phyloP scores from a whole-genome alignment of 1,140 invertebrate genomes.

The Anadara kagoshimensis region DNA sequence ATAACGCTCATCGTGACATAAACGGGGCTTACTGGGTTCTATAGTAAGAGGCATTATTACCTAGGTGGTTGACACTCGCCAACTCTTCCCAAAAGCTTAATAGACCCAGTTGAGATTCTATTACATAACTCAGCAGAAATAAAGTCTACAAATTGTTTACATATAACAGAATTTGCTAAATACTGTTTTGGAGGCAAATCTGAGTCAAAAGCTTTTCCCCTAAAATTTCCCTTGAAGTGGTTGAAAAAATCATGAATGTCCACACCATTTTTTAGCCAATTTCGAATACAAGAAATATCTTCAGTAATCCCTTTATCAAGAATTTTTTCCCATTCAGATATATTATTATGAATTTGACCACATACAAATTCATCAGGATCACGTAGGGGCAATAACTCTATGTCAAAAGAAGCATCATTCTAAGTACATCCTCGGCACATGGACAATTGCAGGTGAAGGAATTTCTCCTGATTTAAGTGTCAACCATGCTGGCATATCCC shows the following conservation, averaged over 20 bases:
- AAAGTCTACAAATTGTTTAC: background rate
- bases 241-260: no score
- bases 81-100: conserved; percentile 3
- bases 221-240: no score
- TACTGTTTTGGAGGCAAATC: background rate
- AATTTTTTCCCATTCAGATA: background rate
- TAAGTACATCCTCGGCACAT: background rate
- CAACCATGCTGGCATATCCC: conserved; percentile 30
- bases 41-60: conserved; percentile 14
- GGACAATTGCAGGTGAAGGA: background rate
- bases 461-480: conserved; percentile 20
- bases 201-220: background rate
- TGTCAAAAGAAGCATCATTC: background rate
- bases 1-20: conserved; percentile 24
- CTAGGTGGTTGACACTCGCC: conserved; percentile 1
- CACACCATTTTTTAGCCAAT: background rate
- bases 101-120: conserved; percentile 7
- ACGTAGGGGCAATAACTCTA: background rate
- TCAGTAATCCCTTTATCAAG: background rate
- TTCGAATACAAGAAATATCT: no score
- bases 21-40: conserved; percentile 7
- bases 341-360: conserved; percentile 13
- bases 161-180: no score
- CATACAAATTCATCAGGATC: conserved; percentile 13
- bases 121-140: background rate